Percentiles rank a stretch among this genome's conserved stretches.
Conservation (phyloP, 92 coral and sea anemone species). For the Umimayanthus kanabou region DNA sequence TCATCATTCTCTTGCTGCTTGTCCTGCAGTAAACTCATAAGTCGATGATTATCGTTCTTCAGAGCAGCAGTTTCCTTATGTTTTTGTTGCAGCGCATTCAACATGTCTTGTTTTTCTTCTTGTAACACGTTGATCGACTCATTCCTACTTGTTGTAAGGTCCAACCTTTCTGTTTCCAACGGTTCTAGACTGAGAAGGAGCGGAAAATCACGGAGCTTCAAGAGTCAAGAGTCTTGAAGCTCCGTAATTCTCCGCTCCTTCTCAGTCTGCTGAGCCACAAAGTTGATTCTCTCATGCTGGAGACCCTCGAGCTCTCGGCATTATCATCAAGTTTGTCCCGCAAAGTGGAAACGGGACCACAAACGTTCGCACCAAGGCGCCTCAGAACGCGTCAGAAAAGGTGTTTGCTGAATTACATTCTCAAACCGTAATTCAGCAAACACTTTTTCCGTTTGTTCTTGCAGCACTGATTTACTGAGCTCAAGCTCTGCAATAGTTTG, state of each 20-base stretch:
- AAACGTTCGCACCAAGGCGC: too few species aligned
- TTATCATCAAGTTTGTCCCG: conserved; percentile 62
- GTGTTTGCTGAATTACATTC: too few species aligned
- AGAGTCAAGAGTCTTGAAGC: neutral
- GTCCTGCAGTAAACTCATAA: conserved; percentile 70
- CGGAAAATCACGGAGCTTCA: too few species aligned
- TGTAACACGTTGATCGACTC: neutral
- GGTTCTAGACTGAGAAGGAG: conserved; percentile 72
- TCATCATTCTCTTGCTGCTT: conserved; percentile 66
- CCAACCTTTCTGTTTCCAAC: neutral
- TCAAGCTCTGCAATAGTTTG: conserved; percentile 28
- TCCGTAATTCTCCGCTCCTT: conserved; percentile 56
- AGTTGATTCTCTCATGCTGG: conserved; percentile 53
- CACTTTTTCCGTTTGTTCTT: conserved; percentile 73
- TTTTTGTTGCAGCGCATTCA: conserved; percentile 70
- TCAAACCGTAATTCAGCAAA: conserved; percentile 63
- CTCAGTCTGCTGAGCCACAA: conserved; percentile 77
- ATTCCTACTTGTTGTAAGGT: conserved; percentile 2
- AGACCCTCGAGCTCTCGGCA: conserved; percentile 59
- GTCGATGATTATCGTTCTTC: conserved; percentile 58
- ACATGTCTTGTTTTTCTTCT: conserved; percentile 22
- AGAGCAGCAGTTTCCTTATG: conserved; percentile 63
- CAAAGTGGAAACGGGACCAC: too few species aligned
- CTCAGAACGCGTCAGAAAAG: too few species aligned
- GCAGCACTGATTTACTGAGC: conserved; percentile 60